Percentiles rank a stretch among this genome's conserved stretches.
These are phyloP conservation scores for Coecobrya sp. DNA, from an alignment of 2,888 invertebrate genomes.

Conservation along the genomic window DNA sequence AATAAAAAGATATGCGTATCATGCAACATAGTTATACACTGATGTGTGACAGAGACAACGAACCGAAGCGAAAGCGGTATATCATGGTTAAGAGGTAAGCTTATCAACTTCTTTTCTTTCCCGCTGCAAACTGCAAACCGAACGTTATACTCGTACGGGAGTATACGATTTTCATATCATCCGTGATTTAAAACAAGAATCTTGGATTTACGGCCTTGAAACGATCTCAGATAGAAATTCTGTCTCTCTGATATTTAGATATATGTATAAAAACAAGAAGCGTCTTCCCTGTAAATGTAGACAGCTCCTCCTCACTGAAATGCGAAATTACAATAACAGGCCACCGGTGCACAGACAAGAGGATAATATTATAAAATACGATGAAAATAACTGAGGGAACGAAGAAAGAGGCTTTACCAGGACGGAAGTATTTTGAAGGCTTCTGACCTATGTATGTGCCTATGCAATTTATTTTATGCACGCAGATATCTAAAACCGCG, in stretches of 20 bases:
- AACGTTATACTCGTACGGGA: background rate
- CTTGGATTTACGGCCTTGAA: conserved; percentile 58
- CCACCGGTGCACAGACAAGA: background rate
- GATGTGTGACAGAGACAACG: background rate
- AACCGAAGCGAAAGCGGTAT: background rate
- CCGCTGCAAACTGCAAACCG: background rate
- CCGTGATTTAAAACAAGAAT: conserved; percentile 56
- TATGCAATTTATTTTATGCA: conserved; percentile 43
- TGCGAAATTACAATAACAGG: conserved; percentile 62
- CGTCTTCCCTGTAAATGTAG: background rate
- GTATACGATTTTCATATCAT: background rate
- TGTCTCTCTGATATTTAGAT: background rate
- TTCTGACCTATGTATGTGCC: conserved; percentile 44
- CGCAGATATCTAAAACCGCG: conserved; percentile 3
- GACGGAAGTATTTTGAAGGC: conserved; percentile 37
- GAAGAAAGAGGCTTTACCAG: background rate
- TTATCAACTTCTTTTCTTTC: background rate
- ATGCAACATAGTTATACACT: background rate
- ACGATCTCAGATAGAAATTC: background rate
- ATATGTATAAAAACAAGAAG: background rate
- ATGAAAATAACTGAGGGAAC: conserved; percentile 11
- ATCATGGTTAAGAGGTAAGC: conserved; percentile 22
- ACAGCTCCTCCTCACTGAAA: conserved; percentile 27
- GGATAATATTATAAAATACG: conserved; percentile 4
- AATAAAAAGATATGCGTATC: background rate